Percentiles rank a stretch among this genome's conserved stretches.
Conservation (phyloP, 2,113 vertebrate species). For the Pholis gunnellus region DNA sequence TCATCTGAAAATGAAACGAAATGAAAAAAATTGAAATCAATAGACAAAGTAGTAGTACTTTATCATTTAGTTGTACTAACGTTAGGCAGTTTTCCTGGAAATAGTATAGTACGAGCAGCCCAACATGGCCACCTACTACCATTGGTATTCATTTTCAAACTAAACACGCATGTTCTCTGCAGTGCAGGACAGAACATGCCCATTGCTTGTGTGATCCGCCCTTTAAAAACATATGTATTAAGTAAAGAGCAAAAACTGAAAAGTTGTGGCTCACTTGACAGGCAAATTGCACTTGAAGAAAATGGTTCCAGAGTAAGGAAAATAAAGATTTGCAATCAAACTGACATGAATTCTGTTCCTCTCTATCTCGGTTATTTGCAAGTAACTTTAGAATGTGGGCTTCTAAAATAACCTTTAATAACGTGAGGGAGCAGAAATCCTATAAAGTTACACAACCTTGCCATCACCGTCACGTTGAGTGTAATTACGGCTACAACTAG, state of each 20-base stretch:
- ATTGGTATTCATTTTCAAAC: not conserved
- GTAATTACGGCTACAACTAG: constrained; percentile 26
- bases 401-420: constrained; percentile 1
- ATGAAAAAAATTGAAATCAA: not conserved
- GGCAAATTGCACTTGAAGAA: not conserved
- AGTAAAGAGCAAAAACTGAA: not conserved
- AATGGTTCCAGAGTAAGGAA: not conserved
- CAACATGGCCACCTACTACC: not conserved
- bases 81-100: not conserved
- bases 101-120: not conserved
- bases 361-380: not conserved
- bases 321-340: not conserved
- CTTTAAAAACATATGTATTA: not conserved
- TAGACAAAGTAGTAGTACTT: not conserved
- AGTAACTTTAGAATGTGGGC: not conserved
- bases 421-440: not conserved
- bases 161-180: not conserved
- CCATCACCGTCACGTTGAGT: not conserved
- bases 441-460: not conserved
- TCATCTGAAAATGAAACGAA: constrained; percentile 86
- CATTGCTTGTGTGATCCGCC: not conserved
- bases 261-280: not conserved
- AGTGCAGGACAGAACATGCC: not conserved
- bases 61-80: not conserved
- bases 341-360: not conserved